Percentiles rank a stretch among this genome's conserved stretches.
Evolutionary conservation across 2,113 vertebrate genomes (phyloP).

Genomic region (Meriones unguiculatus): DNA sequence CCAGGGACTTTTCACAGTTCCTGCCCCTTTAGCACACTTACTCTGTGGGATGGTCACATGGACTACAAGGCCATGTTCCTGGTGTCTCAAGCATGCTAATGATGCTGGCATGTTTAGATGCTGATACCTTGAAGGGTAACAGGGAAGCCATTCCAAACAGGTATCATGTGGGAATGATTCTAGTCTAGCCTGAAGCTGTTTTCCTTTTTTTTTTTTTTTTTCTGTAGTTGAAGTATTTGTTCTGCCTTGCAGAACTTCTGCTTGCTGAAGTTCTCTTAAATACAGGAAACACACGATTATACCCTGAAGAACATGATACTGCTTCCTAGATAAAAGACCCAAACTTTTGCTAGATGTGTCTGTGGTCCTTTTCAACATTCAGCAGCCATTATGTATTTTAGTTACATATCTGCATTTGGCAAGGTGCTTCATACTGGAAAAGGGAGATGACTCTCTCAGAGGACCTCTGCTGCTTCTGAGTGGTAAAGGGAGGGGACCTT

Average conservation of each 20-base stretch:
- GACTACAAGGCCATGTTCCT: not conserved
- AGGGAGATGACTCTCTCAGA: not conserved
- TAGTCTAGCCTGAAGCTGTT: conserved; percentile 25
- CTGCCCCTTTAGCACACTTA: not conserved
- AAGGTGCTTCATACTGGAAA: not conserved
- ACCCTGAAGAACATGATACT: conserved; percentile 25
- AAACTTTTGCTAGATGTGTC: not conserved
- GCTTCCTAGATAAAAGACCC: conserved; percentile 38
- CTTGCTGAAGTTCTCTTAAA: conserved; percentile 43
- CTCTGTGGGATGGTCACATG: not conserved
- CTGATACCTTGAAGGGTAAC: not conserved
- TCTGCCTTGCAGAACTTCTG: conserved; percentile 46
- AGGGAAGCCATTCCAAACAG: not conserved
- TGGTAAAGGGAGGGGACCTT: not conserved
- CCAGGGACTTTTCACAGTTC: not conserved
- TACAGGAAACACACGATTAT: not conserved
- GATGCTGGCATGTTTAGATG: not conserved
- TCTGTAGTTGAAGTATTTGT: not conserved
- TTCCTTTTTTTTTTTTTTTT: not conserved
- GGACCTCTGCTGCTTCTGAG: not conserved
- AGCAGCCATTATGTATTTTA: not conserved
- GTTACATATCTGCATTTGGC: not conserved
- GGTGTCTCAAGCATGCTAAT: not conserved
- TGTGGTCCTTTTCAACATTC: not conserved
- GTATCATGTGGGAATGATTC: not conserved